A percentile compares a stretch with the other conserved stretches of the same genome.
Conservation (phyloP, 30 jellyfish, hydroid and myxozoan genomes). For the Pseudorhiza aurosa region DNA sequence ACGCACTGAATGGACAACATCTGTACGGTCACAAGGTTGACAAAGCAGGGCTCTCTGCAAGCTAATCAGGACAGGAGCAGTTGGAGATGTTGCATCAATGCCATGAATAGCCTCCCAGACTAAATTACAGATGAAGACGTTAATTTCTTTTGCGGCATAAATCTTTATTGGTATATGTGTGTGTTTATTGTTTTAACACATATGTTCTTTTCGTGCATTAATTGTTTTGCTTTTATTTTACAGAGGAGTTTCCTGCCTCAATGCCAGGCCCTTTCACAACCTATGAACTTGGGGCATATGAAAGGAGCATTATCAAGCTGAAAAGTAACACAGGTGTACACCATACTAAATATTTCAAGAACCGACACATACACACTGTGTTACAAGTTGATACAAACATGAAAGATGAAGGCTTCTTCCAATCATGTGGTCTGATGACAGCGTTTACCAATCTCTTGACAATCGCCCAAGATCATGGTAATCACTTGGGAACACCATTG, state of each 20-base stretch:
- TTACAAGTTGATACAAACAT: conserved; percentile 44
- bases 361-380: conserved; percentile 70
- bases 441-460: conserved; percentile 81
- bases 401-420: conserved; percentile 37
- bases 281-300: conserved; percentile 65
- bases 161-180: no score
- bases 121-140: no score
- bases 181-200: no score
- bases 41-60: no score
- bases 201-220: no score
- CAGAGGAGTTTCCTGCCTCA: conserved; percentile 49
- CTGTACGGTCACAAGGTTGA: no score
- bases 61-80: no score
- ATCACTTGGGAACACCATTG: conserved; percentile 67
- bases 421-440: conserved; percentile 67
- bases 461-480: conserved; percentile 71
- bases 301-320: conserved; percentile 59
- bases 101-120: no score
- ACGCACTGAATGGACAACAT: no score
- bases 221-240: no score
- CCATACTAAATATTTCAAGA: conserved; percentile 18
- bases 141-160: no score
- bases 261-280: conserved; percentile 93
- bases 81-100: no score
- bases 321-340: conserved; percentile 42